phyloP scores from a whole-genome alignment of 2,797 vertebrate species.

The Leptatherina wallacei region DNA sequence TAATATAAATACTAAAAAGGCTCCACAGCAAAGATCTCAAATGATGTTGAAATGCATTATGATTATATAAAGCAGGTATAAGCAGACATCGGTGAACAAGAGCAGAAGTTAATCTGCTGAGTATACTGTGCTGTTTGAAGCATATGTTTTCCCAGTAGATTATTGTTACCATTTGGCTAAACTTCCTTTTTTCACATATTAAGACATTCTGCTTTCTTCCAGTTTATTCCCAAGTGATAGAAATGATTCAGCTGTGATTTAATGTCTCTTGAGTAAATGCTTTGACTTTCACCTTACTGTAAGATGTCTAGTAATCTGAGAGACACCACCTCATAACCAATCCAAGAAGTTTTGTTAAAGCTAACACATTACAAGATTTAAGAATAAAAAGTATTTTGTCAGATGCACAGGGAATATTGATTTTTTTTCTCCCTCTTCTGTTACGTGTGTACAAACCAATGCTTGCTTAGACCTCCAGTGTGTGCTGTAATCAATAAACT shows the following conservation, averaged over 20 bases:
- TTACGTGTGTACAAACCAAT: constrained; percentile 51
- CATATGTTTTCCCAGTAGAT: constrained; percentile 42
- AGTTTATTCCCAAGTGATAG: constrained; percentile 37
- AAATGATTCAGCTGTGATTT: constrained; percentile 29
- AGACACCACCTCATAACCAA: constrained; percentile 37
- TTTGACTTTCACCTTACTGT: constrained; percentile 32
- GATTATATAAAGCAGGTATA: constrained; percentile 18
- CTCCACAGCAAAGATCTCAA: background rate
- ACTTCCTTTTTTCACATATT: constrained; percentile 25
- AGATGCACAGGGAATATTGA: constrained; percentile 53
- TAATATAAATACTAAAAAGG: background rate
- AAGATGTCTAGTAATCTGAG: constrained; percentile 8
- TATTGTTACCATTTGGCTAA: constrained; percentile 22
- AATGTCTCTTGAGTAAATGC: constrained; percentile 41
- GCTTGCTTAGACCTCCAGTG: constrained; percentile 48
- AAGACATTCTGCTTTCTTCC: constrained; percentile 21
- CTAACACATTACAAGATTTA: constrained; percentile 52
- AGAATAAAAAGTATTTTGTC: constrained; percentile 46
- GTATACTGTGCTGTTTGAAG: constrained; percentile 12
- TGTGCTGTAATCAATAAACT: constrained; percentile 59
- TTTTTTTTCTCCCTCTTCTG: constrained; percentile 18
- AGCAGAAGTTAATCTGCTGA: constrained; percentile 27
- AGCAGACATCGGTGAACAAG: constrained; percentile 28
- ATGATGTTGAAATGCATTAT: background rate
- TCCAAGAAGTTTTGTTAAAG: constrained; percentile 45